These are phyloP conservation scores for Laticauda laticaudata DNA, from an alignment of 2,113 vertebrate species.

Conservation along the genomic window DNA sequence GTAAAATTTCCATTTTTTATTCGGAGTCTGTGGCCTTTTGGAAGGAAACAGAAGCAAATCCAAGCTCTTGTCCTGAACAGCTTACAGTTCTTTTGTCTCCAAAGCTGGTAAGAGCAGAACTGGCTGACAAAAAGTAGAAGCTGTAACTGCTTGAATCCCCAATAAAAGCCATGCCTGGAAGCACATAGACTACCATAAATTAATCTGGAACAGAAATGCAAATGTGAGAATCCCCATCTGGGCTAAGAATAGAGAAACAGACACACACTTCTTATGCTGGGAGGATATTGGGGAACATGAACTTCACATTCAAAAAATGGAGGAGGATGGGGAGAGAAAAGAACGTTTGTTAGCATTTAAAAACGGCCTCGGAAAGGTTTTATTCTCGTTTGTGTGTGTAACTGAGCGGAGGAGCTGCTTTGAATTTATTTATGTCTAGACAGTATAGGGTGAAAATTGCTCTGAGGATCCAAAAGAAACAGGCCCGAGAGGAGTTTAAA, in stretches of 20 bases:
- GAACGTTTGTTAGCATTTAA: conserved; percentile 1
- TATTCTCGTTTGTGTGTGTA: background rate
- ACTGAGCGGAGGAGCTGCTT: background rate
- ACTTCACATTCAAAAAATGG: background rate
- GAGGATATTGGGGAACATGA: background rate
- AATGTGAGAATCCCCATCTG: background rate
- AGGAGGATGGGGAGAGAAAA: background rate
- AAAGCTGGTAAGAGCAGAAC: background rate
- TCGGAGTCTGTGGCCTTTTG: background rate
- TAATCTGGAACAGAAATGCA: background rate
- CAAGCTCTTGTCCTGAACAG: background rate
- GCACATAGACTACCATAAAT: background rate
- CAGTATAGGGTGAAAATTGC: conserved; percentile 2
- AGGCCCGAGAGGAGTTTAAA: background rate
- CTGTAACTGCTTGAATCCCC: background rate
- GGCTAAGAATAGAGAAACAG: background rate
- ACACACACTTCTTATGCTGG: background rate
- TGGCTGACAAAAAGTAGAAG: background rate
- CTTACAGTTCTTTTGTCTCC: background rate
- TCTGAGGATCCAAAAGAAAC: conserved; percentile 12
- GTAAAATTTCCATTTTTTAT: background rate
- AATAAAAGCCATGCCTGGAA: background rate
- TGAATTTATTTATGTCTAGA: conserved; percentile 13
- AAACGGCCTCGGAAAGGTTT: background rate
- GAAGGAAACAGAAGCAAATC: background rate